Conservation (phyloP, 2,113 vertebrate species). For the Muscicapa adusta region DNA sequence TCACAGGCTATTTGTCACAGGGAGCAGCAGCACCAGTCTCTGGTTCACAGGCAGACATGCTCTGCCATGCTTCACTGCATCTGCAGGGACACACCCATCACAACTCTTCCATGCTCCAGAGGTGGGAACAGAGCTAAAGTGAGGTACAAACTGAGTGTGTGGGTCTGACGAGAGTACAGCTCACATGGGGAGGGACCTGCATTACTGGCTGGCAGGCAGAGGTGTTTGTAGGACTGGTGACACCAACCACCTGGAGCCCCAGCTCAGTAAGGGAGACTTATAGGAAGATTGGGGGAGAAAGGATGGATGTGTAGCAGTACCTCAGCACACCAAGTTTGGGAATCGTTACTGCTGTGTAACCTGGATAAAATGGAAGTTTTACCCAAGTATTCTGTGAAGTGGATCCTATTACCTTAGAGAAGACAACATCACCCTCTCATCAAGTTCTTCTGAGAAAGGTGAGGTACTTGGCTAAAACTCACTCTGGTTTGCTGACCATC, state of each 20-base stretch:
- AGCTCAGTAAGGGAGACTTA: neutral
- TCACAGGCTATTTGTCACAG: neutral
- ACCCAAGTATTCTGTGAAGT: neutral
- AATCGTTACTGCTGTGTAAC: neutral
- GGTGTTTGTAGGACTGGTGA: neutral
- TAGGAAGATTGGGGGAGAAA: neutral
- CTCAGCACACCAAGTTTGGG: neutral
- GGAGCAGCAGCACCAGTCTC: accelerated
- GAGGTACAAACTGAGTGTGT: neutral
- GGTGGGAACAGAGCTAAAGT: neutral
- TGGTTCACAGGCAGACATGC: neutral
- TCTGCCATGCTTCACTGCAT: accelerated
- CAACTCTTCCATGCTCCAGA: neutral
- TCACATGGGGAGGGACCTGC: neutral
- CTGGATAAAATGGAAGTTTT: neutral
- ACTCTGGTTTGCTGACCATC: neutral
- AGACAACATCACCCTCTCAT: neutral
- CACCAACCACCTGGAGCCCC: neutral
- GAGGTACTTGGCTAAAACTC: neutral
- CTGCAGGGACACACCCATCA: neutral
- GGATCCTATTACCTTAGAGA: neutral
- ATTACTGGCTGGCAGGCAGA: neutral
- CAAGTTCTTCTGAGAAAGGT: neutral
- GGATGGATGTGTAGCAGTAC: neutral
- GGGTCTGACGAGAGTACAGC: neutral